A percentile compares a stretch with the other conserved stretches of the same genome.
phyloP scores from a whole-genome alignment of 2,113 vertebrate genomes.

The Grammomys dolichurus region DNA sequence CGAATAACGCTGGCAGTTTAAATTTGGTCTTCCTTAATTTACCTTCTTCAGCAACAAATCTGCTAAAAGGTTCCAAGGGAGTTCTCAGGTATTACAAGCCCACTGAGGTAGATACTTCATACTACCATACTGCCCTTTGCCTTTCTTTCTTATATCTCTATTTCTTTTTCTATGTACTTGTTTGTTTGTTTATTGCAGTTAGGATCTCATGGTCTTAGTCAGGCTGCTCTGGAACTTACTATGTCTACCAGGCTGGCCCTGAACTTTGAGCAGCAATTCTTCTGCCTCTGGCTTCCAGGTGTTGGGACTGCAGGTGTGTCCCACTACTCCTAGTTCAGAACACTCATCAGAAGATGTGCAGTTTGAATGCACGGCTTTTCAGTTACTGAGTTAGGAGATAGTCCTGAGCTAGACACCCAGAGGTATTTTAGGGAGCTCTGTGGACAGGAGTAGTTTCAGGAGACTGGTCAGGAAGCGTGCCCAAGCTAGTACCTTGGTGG shows the following conservation, averaged over 20 bases:
- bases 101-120: neutral
- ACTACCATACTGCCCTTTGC: neutral
- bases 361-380: neutral
- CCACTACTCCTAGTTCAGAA: neutral
- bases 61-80: neutral
- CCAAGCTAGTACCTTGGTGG: slow-evolving; percentile 91
- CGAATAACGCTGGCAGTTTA: neutral
- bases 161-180: neutral
- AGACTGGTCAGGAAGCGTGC: neutral
- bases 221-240: neutral
- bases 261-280: neutral
- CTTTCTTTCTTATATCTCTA: neutral
- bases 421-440: neutral
- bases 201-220: neutral
- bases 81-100: neutral
- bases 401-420: neutral
- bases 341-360: neutral
- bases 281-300: neutral
- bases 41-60: neutral
- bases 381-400: neutral
- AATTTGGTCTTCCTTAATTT: neutral
- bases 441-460: neutral
- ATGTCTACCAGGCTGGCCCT: neutral
- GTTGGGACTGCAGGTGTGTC: no score
- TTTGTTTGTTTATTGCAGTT: neutral